Conservation (phyloP, 2,888 invertebrate species). For the Miltochrista miniata region DNA sequence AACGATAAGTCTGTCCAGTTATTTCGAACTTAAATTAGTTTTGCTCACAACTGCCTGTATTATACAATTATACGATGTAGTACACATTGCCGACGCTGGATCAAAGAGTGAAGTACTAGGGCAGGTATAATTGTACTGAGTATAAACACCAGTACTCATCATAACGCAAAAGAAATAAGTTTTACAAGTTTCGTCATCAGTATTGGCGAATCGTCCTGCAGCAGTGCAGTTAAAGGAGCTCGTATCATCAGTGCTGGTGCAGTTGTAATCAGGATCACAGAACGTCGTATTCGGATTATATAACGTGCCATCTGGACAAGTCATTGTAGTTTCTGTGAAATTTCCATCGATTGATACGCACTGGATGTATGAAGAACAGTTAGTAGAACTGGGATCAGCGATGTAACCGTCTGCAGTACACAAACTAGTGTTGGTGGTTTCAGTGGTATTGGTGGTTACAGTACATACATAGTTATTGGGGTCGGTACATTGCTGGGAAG, state of each 20-base stretch:
- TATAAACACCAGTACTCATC: conserved; percentile 47
- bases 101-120: conserved; percentile 55
- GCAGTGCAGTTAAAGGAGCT: conserved; percentile 55
- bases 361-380: conserved; percentile 63
- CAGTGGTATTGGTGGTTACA: conserved; percentile 34
- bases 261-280: conserved; percentile 62
- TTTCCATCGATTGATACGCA: conserved; percentile 59
- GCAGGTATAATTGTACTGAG: conserved; percentile 65
- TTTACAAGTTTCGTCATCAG: conserved; percentile 64
- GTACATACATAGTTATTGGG: conserved; percentile 56
- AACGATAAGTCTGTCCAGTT: too few species aligned
- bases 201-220: conserved; percentile 67
- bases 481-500: conserved; percentile 53
- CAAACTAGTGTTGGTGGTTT: conserved; percentile 39
- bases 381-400: conserved; percentile 54
- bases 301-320: conserved; percentile 58
- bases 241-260: conserved; percentile 34
- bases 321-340: conserved; percentile 49
- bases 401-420: conserved; percentile 63
- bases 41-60: not conserved
- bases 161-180: conserved; percentile 67
- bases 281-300: conserved; percentile 63
- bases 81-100: conserved; percentile 45
- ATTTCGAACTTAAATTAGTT: not conserved
- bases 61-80: conserved; percentile 38